Base-by-base conservation (phyloP, 2,888 invertebrate species). In the Thymelicus lineola region DNA sequence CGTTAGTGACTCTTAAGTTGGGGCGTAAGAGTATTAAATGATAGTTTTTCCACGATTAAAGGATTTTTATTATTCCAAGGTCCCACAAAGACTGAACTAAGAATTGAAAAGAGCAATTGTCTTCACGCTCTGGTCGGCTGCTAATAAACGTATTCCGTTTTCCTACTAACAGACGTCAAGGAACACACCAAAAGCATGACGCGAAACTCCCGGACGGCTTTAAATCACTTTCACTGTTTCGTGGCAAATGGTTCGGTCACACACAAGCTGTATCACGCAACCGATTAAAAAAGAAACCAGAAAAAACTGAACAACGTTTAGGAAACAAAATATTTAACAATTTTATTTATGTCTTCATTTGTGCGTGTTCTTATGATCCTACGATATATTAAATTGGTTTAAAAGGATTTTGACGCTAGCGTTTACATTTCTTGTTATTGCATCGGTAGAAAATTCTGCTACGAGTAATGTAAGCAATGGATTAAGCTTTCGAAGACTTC, bases 241-340 rank as follows among this genome's bases (percentile, higher is more conserved):
- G 46, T 61, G 17, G 60, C 45, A 61, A 61, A 46, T 61, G 60
- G 60, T 46, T 61, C 46, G 46, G 45, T 46, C 60, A 61, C 60
- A 61, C 46, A 61, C 60, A 46, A 61, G n/a, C 60, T 46, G 20
- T 46, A 61, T 28, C 60, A 61, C 60, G 60, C 60, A 46, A 61
- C n/a, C 28, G 14, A 10, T 45, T 61, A 45, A 61, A 59, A 58
- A 50, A 50, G 48, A 50, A 50, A 50, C 48, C 15, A 50, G 15
- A 50, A 50, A 50, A 50, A 50, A 50, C 6, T 17, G 0, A 50
- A 50, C 48, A 17, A 17, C n/a, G 17, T 50, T 50, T 50, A 50
- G 48, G 48, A 50, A 50, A 50, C 48, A 50, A 50, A 17, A 50
- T 42, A 42, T 42, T 42, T 0, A 0, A 42, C 12, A 10, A 42